These are phyloP conservation scores for Pollenia labialis DNA, from an alignment of 2,888 invertebrate genomes.

Conservation along the genomic window DNA sequence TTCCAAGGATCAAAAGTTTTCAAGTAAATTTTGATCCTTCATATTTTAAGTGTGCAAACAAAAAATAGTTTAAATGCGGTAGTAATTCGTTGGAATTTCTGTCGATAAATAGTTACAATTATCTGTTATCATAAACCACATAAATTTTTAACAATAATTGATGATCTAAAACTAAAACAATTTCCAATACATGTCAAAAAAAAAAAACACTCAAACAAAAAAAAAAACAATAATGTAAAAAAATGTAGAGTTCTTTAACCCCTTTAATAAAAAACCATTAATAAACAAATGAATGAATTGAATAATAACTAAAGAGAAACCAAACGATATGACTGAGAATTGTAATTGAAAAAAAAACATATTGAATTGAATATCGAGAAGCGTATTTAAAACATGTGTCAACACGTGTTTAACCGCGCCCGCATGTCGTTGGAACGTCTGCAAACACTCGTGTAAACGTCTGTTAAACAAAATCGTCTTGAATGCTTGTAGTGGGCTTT, in stretches of 20 bases:
- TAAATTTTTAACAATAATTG: slow-evolving; percentile 20
- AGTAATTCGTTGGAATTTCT: neutral
- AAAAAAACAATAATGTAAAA: slow-evolving; percentile 1
- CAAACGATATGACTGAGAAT: slow-evolving; percentile 29
- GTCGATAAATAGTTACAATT: neutral
- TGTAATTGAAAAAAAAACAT: slow-evolving; percentile 28
- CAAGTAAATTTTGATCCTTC: too few species aligned
- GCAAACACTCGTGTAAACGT: neutral
- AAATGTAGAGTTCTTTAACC: slow-evolving; percentile 54
- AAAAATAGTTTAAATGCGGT: too few species aligned
- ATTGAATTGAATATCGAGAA: slow-evolving; percentile 44
- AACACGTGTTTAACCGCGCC: slow-evolving; percentile 55
- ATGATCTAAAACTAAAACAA: slow-evolving; percentile 21
- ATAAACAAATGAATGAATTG: slow-evolving; percentile 46
- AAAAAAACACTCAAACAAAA: neutral
- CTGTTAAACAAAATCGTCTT: too few species aligned
- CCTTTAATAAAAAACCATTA: slow-evolving; percentile 35
- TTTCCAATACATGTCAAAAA: neutral
- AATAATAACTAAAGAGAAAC: slow-evolving; percentile 18
- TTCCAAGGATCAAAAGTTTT: too few species aligned
- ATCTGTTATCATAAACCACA: slow-evolving; percentile 8
- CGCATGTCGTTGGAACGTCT: slow-evolving; percentile 8
- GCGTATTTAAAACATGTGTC: slow-evolving; percentile 59
- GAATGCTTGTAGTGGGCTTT: slow-evolving; percentile 5
- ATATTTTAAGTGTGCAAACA: too few species aligned